A percentile compares a stretch with the other conserved stretches of the same genome.
These are phyloP conservation scores for Orgyia antiqua DNA, from an alignment of 2,888 invertebrate species.

Conservation along the genomic window DNA sequence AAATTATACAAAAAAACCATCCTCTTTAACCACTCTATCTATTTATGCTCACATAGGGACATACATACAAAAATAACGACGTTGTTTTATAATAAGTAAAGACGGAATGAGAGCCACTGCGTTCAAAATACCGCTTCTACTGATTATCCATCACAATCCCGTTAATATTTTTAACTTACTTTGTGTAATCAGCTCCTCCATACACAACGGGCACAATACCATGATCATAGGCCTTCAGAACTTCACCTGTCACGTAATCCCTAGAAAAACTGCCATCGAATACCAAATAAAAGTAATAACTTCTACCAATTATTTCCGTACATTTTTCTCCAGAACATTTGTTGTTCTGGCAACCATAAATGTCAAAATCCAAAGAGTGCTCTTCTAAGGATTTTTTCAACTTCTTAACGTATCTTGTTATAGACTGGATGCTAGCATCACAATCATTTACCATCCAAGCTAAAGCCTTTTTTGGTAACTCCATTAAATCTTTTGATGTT, in stretches of 20 bases:
- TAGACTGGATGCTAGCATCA: not conserved
- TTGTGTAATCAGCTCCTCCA: constrained; percentile 80
- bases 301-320: constrained; percentile 29
- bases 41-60: too few relatives aligned
- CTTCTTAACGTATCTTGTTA: not conserved
- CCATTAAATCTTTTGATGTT: not conserved
- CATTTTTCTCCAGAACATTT: constrained; percentile 41
- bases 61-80: too few relatives aligned
- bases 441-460: constrained; percentile 40
- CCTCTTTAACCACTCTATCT: too few relatives aligned
- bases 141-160: too few relatives aligned
- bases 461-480: constrained; percentile 25
- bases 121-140: too few relatives aligned
- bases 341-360: constrained; percentile 53
- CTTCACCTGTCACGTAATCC: constrained; percentile 57
- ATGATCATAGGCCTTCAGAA: constrained; percentile 67
- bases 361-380: constrained; percentile 54
- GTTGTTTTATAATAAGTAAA: too few relatives aligned
- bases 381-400: constrained; percentile 44
- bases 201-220: constrained; percentile 81
- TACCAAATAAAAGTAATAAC: constrained; percentile 59
- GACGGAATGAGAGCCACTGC: too few relatives aligned
- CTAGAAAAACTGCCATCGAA: constrained; percentile 40
- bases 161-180: constrained; percentile 43
- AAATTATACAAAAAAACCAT: too few relatives aligned